Evolutionary conservation across 2,888 invertebrate genomes (phyloP), one percentile per base, ranked within the genome.

Genomic region (Odontocolon sp.): DNA sequence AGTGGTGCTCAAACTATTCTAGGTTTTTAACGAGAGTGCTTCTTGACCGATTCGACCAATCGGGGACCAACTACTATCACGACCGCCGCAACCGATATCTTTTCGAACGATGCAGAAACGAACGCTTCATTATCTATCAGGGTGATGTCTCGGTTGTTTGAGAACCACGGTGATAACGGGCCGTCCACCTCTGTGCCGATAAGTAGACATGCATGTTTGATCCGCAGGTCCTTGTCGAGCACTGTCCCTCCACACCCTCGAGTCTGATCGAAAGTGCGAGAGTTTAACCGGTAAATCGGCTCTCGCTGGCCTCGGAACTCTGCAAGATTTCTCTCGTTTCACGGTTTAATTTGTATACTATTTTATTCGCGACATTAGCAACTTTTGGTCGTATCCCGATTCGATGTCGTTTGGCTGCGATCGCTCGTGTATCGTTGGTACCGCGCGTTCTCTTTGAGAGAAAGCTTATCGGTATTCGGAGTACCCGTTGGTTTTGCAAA

Each of bases 121-220:
- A 21, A 57, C 31, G 56, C 67, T 47, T 40, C 31, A 33, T 54
- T 66, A 68, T 76, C 72, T 28, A 2, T 6, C 18, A 14, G n/a
- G 71, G 56, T 26, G 64, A 47, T 26, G 54, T 70, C 63, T 64
- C 63, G 71, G 42, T 77, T 64, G 78, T 75, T 67, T 83, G 84
- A 85, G 82, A 83, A 81, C 82, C 85, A 77, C 83, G 69, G 81
- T 69, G 88, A 88, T 88, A 88, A 80, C 77, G 86, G 88, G 88
- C 83, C 88, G 84, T 87, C 87, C 82, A 88, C 88, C 87, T 85
- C n/a, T n/a, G n/a, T n/a, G 86, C 67, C 79, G 88, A 88, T 88
- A 88, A 87, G 68, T 73, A 40, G 69, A 64, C 36, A 31, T 50
- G 42, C 57, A 31, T 56, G 56, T 61, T 64, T 70, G 59, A 36